Evolutionary conservation across 1,140 invertebrate species (phyloP).

Genomic region (Myzus persicae): DNA sequence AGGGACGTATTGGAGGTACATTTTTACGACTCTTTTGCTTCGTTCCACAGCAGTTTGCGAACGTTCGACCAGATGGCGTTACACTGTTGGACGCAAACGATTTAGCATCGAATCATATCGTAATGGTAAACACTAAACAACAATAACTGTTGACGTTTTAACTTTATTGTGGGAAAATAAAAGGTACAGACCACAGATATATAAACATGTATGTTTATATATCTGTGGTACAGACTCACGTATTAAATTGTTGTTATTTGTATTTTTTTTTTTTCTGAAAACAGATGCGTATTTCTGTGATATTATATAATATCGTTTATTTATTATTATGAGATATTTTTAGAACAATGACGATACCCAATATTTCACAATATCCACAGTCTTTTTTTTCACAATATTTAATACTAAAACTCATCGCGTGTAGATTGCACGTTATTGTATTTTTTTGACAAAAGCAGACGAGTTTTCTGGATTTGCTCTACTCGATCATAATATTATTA

Average conservation of each 20-base stretch:
- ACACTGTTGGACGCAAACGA: neutral
- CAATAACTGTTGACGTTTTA: neutral
- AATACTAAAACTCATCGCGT: neutral
- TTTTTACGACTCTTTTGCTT: neutral
- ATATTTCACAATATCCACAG: neutral
- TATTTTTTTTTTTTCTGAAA: too few relatives aligned
- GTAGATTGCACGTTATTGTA: neutral
- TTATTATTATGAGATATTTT: too few relatives aligned
- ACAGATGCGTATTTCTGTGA: too few relatives aligned
- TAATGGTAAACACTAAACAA: neutral
- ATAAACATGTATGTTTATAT: too few relatives aligned
- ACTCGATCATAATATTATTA: neutral
- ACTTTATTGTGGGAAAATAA: neutral
- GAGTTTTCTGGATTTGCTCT: neutral
- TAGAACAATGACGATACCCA: neutral
- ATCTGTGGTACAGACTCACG: neutral
- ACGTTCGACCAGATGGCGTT: neutral
- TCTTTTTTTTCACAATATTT: neutral
- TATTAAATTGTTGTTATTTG: neutral
- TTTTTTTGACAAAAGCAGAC: neutral
- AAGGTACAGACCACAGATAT: neutral
- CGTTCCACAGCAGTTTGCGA: neutral
- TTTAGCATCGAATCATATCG: neutral
- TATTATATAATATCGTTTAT: neutral
- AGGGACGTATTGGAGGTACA: neutral